Evolutionary conservation across 2,888 invertebrate species (phyloP).

Genomic region (Aleiodes leptofemur): DNA sequence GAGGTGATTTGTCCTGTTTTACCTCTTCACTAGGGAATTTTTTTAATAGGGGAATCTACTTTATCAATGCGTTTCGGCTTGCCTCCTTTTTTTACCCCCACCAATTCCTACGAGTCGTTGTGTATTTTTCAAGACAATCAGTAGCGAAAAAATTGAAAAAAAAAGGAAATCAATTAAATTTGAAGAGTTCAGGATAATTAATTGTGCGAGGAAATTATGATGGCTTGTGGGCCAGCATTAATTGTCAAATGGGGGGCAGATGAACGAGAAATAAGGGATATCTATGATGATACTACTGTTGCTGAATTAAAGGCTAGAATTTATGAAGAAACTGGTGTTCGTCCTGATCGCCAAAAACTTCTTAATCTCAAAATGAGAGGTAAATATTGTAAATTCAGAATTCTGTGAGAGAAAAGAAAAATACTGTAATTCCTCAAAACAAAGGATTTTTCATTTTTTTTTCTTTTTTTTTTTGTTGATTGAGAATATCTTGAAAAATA

Average conservation of each 20-base stretch:
- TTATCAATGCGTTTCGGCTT: no score
- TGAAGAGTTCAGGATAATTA: background rate
- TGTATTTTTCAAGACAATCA: no score
- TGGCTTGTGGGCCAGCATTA: conserved; percentile 76
- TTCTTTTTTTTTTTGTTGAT: no score
- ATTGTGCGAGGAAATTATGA: conserved; percentile 50
- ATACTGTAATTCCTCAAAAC: no score
- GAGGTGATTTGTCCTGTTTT: no score
- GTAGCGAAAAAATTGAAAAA: background rate
- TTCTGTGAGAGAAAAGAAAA: no score
- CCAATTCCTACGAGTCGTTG: no score
- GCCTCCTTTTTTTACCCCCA: no score
- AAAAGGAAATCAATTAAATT: background rate
- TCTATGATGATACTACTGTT: conserved; percentile 88
- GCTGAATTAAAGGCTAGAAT: conserved; percentile 90
- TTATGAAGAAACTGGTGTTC: conserved; percentile 91
- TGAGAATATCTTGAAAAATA: no score
- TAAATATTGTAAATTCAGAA: conserved; percentile 68
- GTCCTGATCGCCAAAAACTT: conserved; percentile 94
- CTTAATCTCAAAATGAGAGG: conserved; percentile 95
- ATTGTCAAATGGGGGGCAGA: conserved; percentile 96
- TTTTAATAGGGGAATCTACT: no score
- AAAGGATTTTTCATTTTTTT: no score
- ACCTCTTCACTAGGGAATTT: no score
- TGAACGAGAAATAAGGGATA: conserved; percentile 87